phyloP scores from a whole-genome alignment of 2,888 invertebrate genomes.

The Tortricodes alternella region DNA sequence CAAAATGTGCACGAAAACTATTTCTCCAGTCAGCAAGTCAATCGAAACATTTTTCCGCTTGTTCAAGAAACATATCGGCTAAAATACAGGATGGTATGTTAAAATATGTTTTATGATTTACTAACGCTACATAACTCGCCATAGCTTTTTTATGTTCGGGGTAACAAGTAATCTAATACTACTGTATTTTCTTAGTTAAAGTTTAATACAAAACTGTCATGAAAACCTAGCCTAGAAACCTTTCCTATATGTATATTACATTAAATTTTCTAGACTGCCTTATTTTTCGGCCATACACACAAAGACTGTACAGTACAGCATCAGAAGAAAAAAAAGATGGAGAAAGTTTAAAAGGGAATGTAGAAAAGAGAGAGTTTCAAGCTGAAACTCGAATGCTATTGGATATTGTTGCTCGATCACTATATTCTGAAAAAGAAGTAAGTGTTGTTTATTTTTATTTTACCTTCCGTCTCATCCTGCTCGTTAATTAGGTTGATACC shows the following conservation, averaged over 20 bases:
- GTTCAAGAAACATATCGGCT: slow-evolving; percentile 35
- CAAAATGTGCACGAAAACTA: slow-evolving; percentile 55
- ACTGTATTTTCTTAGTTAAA: too few species aligned
- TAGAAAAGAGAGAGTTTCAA: slow-evolving; percentile 94
- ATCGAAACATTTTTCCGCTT: slow-evolving; percentile 46
- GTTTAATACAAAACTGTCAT: too few species aligned
- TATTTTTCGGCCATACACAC: slow-evolving; percentile 24
- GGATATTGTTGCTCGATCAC: slow-evolving; percentile 97
- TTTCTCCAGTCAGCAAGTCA: slow-evolving; percentile 49
- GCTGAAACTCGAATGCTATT: slow-evolving; percentile 97
- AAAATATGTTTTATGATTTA: slow-evolving; percentile 1
- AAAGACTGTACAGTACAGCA: slow-evolving; percentile 51
- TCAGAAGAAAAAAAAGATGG: slow-evolving; percentile 47
- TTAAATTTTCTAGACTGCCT: slow-evolving; percentile 14
- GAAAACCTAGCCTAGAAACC: too few species aligned
- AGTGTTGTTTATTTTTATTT: too few species aligned
- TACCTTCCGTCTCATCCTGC: too few species aligned
- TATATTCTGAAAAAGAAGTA: slow-evolving; percentile 98
- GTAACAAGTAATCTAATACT: too few species aligned
- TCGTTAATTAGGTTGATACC: neutral
- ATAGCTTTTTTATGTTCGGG: too few species aligned
- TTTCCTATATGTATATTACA: neutral
- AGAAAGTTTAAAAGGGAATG: slow-evolving; percentile 80
- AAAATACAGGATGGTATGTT: slow-evolving; percentile 40
- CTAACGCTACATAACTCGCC: neutral